Percentiles rank a stretch among this genome's conserved stretches.
Conservation (phyloP, 2,888 invertebrate species). For the Galerucella calmariensis region DNA sequence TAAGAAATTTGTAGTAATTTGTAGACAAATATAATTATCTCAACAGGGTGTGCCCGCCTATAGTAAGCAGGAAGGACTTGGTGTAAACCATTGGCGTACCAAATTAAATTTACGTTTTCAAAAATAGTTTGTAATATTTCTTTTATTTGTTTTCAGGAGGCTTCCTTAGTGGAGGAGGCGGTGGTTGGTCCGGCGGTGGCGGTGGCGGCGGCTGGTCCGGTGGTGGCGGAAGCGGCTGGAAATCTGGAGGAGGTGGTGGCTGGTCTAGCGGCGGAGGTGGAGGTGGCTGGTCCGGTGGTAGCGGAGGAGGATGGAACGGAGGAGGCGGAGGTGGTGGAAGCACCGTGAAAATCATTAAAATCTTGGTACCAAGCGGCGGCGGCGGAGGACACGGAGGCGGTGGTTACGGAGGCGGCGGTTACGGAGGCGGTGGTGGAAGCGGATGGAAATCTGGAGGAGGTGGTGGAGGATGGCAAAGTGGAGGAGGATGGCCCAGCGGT, state of each 20-base stretch:
- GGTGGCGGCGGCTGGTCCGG: slow-evolving; percentile 51
- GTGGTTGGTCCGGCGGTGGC: slow-evolving; percentile 45
- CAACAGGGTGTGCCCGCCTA: too few relatives aligned
- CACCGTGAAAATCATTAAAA: slow-evolving; percentile 53
- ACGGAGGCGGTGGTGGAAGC: slow-evolving; percentile 48
- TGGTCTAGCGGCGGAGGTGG: slow-evolving; percentile 46
- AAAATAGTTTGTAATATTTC: too few relatives aligned
- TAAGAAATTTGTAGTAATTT: too few relatives aligned
- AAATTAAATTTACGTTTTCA: too few relatives aligned
- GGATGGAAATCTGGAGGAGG: slow-evolving; percentile 36
- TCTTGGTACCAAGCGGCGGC: slow-evolving; percentile 54
- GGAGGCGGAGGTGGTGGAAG: slow-evolving; percentile 44
- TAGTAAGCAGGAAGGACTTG: too few relatives aligned
- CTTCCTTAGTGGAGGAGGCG: slow-evolving; percentile 45
- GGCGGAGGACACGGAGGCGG: slow-evolving; percentile 41
- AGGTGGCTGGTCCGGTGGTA: slow-evolving; percentile 50
- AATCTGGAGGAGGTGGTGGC: slow-evolving; percentile 45
- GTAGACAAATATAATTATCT: too few relatives aligned
- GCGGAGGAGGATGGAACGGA: slow-evolving; percentile 48
- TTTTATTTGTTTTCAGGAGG: slow-evolving; percentile 48
- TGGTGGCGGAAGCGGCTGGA: slow-evolving; percentile 45
- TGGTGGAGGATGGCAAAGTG: slow-evolving; percentile 35
- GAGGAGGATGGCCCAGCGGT: slow-evolving; percentile 30
- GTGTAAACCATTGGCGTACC: too few relatives aligned
- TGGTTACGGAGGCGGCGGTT: slow-evolving; percentile 48